Percentiles rank a stretch among this genome's conserved stretches.
Conservation (phyloP, 2,888 invertebrate genomes). For the Baronia brevicornis region DNA sequence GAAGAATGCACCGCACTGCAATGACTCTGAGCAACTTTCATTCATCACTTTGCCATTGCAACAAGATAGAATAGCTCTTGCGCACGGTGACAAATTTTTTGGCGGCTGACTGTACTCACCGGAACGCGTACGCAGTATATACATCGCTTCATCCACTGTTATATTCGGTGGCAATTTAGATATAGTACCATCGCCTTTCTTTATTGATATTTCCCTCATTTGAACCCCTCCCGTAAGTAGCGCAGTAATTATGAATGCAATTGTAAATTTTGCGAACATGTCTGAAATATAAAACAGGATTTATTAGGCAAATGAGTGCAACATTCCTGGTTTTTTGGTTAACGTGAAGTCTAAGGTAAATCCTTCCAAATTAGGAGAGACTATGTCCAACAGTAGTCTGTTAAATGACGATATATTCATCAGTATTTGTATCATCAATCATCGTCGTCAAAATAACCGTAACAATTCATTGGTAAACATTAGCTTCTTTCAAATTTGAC, state of each 20-base stretch:
- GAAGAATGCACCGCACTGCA: slow-evolving; percentile 83
- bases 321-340: too few species aligned
- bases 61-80: slow-evolving; percentile 85
- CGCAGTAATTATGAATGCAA: slow-evolving; percentile 28
- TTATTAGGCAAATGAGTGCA: too few species aligned
- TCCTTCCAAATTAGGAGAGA: too few species aligned
- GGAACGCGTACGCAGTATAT: slow-evolving; percentile 35
- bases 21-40: slow-evolving; percentile 81
- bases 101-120: slow-evolving; percentile 28
- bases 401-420: too few species aligned
- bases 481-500: too few species aligned
- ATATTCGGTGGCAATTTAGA: slow-evolving; percentile 43
- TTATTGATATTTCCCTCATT: slow-evolving; percentile 18
- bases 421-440: too few species aligned
- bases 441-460: too few species aligned
- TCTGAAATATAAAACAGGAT: too few species aligned
- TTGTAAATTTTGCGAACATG: slow-evolving; percentile 21
- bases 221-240: slow-evolving; percentile 35
- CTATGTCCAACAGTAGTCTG: too few species aligned
- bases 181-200: slow-evolving; percentile 39
- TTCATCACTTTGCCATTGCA: slow-evolving; percentile 72
- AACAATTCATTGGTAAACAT: too few species aligned
- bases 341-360: too few species aligned
- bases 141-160: slow-evolving; percentile 46
- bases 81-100: slow-evolving; percentile 75